Base-by-base conservation (phyloP, 2,113 vertebrate genomes). In the Pangasianodon gigas region DNA sequence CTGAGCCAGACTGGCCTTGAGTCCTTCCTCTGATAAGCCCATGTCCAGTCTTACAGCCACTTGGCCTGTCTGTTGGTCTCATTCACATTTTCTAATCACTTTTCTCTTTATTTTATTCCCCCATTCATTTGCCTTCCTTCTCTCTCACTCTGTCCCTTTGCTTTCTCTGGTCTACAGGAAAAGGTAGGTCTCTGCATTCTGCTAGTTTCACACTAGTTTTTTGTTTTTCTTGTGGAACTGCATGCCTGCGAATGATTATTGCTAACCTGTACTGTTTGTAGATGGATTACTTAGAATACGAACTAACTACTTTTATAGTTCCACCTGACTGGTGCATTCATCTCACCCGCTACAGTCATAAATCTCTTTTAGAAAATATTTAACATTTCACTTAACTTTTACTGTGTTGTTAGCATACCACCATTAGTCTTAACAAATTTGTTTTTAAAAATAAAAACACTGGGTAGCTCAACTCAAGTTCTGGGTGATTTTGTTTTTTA, bases 141-240 rank as follows among this genome's bases (percentile, higher is more conserved):
- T 1, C 52, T 0, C 58, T 32, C 9, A 24, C 41, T 67, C 32
- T 52, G 2, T 83, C 56, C 24, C 37, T 69, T 74, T 87, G 67
- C 62, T 56, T 94, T 94, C 91, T 88, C 90, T 93, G 93, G 90
- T 92, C 92, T 89, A 24, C 94, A 96, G 96, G 95, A 96, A 90
- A 93, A 96, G 96, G 96, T 96, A 96, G 94, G 96, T 91, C 21
- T 91, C 89, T 92, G 87, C 91, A 90, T 92, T 86, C 91, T 91
- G 79, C 74, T 90, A 91, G 85, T 90, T 46, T 84, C 89, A 91
- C 88, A 87, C 52, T 92, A 90, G 87, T 52, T 26, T 90, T 88
- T 93, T 4, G 88, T 93, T 89, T 81, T 87, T 60, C 92, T 85
- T 83, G 83, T 84, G 58, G 5, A 85, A 58, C 54, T 85, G 24